These are phyloP conservation scores for Montipora capitata DNA, from an alignment of 92 coral and sea anemone species.

Conservation along the genomic window DNA sequence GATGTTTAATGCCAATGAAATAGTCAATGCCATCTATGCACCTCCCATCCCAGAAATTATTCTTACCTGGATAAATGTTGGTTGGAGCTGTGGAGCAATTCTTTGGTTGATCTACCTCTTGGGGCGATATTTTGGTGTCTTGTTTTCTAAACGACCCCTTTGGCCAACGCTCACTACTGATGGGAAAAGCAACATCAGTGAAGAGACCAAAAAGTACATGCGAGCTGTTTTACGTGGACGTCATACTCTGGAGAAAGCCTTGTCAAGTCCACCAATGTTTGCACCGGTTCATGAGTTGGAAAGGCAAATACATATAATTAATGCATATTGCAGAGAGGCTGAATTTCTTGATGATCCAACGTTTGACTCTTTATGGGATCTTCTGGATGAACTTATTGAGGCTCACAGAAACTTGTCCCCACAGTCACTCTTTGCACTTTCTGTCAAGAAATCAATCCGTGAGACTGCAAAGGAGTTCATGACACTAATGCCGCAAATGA, in stretches of 20 bases:
- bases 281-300: conserved; percentile 98
- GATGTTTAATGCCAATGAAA: conserved; percentile 72
- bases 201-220: conserved; percentile 94
- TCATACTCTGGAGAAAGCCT: conserved; percentile 94
- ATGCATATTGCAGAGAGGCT: conserved; percentile 99
- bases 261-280: conserved; percentile 95
- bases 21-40: conserved; percentile 84
- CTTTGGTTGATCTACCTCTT: conserved; percentile 85
- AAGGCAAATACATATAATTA: conserved; percentile 97
- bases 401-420: conserved; percentile 93
- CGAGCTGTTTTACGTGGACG: conserved; percentile 96
- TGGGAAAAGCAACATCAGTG: conserved; percentile 88
- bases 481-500: conserved; percentile 98
- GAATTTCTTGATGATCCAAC: conserved; percentile 95
- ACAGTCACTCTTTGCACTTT: conserved; percentile 89
- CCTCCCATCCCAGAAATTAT: conserved; percentile 90
- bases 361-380: conserved; percentile 98
- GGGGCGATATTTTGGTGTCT: conserved; percentile 81
- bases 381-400: conserved; percentile 98
- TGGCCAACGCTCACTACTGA: conserved; percentile 96
- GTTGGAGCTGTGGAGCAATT: conserved; percentile 76
- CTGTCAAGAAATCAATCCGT: conserved; percentile 91
- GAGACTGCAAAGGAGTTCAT: conserved; percentile 98
- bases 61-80: conserved; percentile 76
- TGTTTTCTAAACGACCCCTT: conserved; percentile 77